phyloP scores from a whole-genome alignment of 2,888 invertebrate species.

The Cyclophora albipunctata region DNA sequence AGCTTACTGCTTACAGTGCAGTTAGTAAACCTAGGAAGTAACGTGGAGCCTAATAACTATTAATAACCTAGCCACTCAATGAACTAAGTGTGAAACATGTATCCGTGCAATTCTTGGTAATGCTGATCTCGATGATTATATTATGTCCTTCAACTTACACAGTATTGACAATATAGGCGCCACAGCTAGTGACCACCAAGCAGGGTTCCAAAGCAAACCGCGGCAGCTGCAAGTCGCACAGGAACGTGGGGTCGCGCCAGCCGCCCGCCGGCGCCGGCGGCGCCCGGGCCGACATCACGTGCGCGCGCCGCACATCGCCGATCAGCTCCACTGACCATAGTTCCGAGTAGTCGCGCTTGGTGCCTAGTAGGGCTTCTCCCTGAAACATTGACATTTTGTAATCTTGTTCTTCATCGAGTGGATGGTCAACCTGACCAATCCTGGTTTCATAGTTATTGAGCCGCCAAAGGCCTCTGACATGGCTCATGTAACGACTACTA shows the following conservation, averaged over 20 bases:
- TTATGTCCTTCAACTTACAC: slow-evolving; percentile 43
- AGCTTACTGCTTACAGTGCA: too few relatives aligned
- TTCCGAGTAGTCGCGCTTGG: slow-evolving; percentile 51
- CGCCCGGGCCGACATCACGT: slow-evolving; percentile 51
- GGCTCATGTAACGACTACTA: too few relatives aligned
- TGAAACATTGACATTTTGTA: slow-evolving; percentile 16
- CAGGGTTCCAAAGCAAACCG: slow-evolving; percentile 65
- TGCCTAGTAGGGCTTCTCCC: slow-evolving; percentile 51
- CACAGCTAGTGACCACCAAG: slow-evolving; percentile 70
- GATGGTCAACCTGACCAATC: too few relatives aligned
- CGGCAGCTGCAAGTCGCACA: slow-evolving; percentile 62
- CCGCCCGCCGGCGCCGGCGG: slow-evolving; percentile 31
- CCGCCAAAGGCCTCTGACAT: too few relatives aligned
- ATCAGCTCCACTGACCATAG: slow-evolving; percentile 61
- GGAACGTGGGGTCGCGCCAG: slow-evolving; percentile 63
- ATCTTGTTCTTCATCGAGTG: too few relatives aligned
- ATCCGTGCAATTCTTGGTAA: too few relatives aligned
- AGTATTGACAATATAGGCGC: slow-evolving; percentile 72
- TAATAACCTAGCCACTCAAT: too few relatives aligned
- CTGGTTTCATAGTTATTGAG: too few relatives aligned
- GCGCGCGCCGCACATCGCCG: slow-evolving; percentile 50
- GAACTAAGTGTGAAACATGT: too few relatives aligned
- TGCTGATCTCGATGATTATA: too few relatives aligned
- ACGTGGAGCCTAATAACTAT: too few relatives aligned
- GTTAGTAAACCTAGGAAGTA: too few relatives aligned